Evolutionary conservation across 2,888 invertebrate genomes (phyloP).

Genomic region (Sinohyriopsis cumingii): DNA sequence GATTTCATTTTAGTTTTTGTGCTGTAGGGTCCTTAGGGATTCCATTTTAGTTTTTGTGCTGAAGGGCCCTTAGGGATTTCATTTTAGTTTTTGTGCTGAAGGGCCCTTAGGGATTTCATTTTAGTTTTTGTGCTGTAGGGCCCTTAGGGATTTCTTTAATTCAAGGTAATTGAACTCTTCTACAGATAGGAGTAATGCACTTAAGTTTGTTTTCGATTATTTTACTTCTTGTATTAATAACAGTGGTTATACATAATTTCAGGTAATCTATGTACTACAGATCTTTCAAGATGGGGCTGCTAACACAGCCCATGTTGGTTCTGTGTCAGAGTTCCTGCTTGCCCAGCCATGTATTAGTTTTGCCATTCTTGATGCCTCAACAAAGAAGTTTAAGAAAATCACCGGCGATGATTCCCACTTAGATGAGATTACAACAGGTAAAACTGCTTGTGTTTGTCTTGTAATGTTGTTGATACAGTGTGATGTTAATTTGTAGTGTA

Average conservation of each 20-base stretch:
- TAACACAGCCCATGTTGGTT: slow-evolving; percentile 66
- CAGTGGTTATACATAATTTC: slow-evolving; percentile 7
- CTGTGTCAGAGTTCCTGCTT: slow-evolving; percentile 87
- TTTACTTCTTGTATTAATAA: too few relatives aligned
- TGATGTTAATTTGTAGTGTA: not conserved
- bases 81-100: too few relatives aligned
- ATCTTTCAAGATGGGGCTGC: slow-evolving; percentile 73
- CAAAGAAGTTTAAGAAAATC: slow-evolving; percentile 59
- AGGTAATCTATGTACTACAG: slow-evolving; percentile 86
- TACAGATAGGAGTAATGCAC: too few relatives aligned
- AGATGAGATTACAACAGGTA: slow-evolving; percentile 69
- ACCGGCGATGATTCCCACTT: slow-evolving; percentile 58
- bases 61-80: too few relatives aligned
- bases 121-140: too few relatives aligned
- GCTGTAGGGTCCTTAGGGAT: too few relatives aligned
- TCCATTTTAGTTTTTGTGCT: too few relatives aligned
- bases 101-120: too few relatives aligned
- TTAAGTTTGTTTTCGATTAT: too few relatives aligned
- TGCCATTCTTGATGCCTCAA: slow-evolving; percentile 84
- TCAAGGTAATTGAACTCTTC: too few relatives aligned
- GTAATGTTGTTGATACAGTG: not conserved
- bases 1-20: too few relatives aligned
- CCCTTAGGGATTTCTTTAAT: too few relatives aligned
- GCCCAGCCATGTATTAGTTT: slow-evolving; percentile 92
- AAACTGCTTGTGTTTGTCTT: not conserved